Base-by-base conservation (phyloP, 2,888 invertebrate genomes). In the Desoria tigrina region DNA sequence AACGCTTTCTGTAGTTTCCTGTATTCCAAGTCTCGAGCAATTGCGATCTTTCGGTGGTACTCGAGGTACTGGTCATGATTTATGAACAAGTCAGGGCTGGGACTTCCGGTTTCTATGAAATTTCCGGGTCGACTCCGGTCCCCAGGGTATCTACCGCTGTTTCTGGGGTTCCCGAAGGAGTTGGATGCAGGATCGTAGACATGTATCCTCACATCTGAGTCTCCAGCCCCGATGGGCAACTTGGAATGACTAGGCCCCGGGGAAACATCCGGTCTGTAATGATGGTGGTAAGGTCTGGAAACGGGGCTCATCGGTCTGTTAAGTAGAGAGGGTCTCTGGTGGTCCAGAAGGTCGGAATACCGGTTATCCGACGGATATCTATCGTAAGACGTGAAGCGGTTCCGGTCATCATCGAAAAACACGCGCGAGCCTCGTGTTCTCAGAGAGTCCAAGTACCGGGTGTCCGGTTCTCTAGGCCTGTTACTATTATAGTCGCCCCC, bases 41-140 rank as follows among this genome's bases (percentile, higher is more conserved):
- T 53, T 39, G 71, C 74, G 37, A 70, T 66, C 63, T 73, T 75
- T 28, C 66, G 72, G 45, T 75, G 74, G 60, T 72, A 75, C 21
- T 72, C 67, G 28, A 75, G 57, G 45, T 71, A 75, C 37, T 72
- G 64, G 7, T 75, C 75, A 59, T 75, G 75, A 64, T 75, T 75
- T 21, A 72, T 42, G 42, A 75, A 75, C 37, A 68, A 62, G 37
- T 71, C 69, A 23, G 71, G 71, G 6, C 72, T 71, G 11, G 75
- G 73, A 21, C 59, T 59, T 32, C 57, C 62, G 23, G 63, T 70
- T 45, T 69, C 69, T 27, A 63, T 57, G 54, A 70, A 70, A 63
- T 63, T 63, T 14, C 61, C 63, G 45, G 62, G 63, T 63, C 61
- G 66, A 23, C 3, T 28, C 28, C 14, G 24, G 23, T 24, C n/a